phyloP scores from a whole-genome alignment of 2,113 vertebrate genomes.

The Scortum barcoo region DNA sequence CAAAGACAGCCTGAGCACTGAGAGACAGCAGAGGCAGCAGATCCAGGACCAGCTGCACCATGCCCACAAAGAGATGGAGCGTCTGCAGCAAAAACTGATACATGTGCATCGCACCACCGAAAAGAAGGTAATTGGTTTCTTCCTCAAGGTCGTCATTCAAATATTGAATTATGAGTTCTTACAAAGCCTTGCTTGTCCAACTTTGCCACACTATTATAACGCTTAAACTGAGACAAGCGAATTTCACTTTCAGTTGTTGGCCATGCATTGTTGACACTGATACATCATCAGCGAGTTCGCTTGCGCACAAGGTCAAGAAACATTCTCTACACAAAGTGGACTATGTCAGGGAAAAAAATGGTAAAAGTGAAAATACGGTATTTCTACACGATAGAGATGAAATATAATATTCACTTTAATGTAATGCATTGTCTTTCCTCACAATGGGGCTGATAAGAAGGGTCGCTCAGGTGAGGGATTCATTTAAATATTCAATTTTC shows the following conservation, averaged over 20 bases:
- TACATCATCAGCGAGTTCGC: background rate
- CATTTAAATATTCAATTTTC: constrained; percentile 78
- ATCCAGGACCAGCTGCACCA: constrained; percentile 77
- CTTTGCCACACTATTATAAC: background rate
- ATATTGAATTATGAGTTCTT: constrained; percentile 6
- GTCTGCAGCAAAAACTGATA: constrained; percentile 67
- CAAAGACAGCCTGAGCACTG: constrained; percentile 66
- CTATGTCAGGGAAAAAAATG: constrained; percentile 21
- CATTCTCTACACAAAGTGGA: constrained; percentile 16
- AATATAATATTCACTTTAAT: constrained; percentile 78
- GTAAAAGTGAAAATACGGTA: constrained; percentile 34
- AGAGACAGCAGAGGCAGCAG: constrained; percentile 73
- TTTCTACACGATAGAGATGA: constrained; percentile 57
- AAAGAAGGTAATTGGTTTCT: constrained; percentile 77
- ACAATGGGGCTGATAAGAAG: constrained; percentile 76
- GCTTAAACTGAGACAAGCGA: background rate
- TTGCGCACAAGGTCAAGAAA: constrained; percentile 29
- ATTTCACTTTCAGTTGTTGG: constrained; percentile 13
- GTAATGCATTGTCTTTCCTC: constrained; percentile 75
- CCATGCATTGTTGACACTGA: constrained; percentile 39
- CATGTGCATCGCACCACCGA: constrained; percentile 57
- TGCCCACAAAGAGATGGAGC: constrained; percentile 68
- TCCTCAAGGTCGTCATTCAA: constrained; percentile 26
- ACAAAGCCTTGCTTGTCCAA: background rate
- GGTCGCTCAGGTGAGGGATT: constrained; percentile 75